phyloP scores from a whole-genome alignment of 2,797 vertebrate species.

The Rousettus madagascariensis region DNA sequence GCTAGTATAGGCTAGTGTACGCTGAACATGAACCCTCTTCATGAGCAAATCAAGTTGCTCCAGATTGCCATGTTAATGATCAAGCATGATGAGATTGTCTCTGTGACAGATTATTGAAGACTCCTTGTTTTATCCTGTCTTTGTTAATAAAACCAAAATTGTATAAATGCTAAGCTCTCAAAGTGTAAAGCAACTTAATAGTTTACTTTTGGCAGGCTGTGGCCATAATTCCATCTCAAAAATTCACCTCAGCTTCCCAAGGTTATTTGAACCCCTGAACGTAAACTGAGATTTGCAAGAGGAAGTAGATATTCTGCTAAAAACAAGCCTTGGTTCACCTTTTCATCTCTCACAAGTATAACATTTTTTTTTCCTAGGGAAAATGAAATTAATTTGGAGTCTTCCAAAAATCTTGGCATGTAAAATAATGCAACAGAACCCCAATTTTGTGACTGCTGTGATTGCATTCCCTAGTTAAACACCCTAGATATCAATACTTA shows the following conservation, averaged over 20 bases:
- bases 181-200: neutral
- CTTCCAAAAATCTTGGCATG: conserved; percentile 73
- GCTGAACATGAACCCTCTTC: neutral
- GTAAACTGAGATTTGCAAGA: neutral
- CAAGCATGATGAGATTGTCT: neutral
- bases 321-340: neutral
- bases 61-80: neutral
- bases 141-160: neutral
- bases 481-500: conserved; percentile 88
- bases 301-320: neutral
- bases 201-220: neutral
- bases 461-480: conserved; percentile 85
- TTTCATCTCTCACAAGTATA: neutral
- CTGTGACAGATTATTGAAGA: neutral
- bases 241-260: neutral
- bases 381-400: conserved; percentile 71
- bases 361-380: conserved; percentile 51
- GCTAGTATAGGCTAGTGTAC: too few species aligned
- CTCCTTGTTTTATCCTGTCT: neutral
- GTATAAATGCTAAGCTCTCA: neutral
- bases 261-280: neutral
- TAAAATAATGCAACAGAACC: conserved; percentile 74
- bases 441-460: conserved; percentile 81
- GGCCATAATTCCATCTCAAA: neutral
- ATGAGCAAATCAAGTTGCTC: neutral